Evolutionary conservation across 2,888 invertebrate genomes (phyloP).

Genomic region (Caradrina kadenii): DNA sequence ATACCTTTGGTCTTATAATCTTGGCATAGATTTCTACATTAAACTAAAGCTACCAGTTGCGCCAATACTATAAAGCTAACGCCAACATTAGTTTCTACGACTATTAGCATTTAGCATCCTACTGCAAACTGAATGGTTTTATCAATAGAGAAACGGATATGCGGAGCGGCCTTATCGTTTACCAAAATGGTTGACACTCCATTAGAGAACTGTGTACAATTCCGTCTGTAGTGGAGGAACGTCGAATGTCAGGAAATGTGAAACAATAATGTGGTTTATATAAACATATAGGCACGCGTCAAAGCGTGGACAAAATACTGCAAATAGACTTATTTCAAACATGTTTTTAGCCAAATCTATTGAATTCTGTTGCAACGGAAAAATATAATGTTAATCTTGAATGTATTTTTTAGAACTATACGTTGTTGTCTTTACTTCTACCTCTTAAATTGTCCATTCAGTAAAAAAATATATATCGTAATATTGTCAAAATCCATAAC

Average conservation of each 20-base stretch:
- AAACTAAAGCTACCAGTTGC: slow-evolving; percentile 45
- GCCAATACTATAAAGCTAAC: slow-evolving; percentile 30
- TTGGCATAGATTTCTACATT: slow-evolving; percentile 15
- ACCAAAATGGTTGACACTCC: slow-evolving; percentile 29
- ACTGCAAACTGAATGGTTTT: slow-evolving; percentile 38
- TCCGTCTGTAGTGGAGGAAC: neutral
- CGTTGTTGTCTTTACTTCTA: no score
- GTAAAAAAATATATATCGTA: no score
- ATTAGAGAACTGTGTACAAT: slow-evolving; percentile 19
- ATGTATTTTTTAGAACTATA: no score
- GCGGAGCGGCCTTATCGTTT: slow-evolving; percentile 21
- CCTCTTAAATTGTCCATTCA: no score
- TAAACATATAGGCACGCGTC: neutral
- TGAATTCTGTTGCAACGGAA: no score
- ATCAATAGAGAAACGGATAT: slow-evolving; percentile 37
- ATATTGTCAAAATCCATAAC: no score
- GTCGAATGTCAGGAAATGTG: neutral
- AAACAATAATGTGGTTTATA: neutral
- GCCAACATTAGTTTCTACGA: slow-evolving; percentile 30
- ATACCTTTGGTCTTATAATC: no score
- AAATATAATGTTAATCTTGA: no score
- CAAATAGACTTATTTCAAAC: neutral
- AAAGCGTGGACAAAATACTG: neutral
- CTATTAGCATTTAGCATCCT: slow-evolving; percentile 26
- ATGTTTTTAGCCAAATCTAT: no score